Percentiles rank a stretch among this genome's conserved stretches.
These are phyloP conservation scores for Drosophila nebulosa DNA, from an alignment of 1,140 invertebrate species.

Conservation along the genomic window DNA sequence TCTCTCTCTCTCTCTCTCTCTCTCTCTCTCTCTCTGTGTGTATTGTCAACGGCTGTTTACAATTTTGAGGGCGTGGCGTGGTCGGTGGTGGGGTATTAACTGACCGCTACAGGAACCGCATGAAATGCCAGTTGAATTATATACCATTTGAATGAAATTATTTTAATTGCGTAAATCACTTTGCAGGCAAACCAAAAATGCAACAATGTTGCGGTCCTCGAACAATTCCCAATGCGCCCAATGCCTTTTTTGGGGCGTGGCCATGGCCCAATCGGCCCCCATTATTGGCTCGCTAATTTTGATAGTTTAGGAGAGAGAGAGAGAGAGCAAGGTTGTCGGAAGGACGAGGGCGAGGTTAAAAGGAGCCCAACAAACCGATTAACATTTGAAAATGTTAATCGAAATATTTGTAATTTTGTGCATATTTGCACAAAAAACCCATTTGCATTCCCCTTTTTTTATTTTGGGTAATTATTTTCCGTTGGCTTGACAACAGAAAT, in stretches of 20 bases:
- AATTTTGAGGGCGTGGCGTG: conserved; percentile 32
- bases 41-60: neutral
- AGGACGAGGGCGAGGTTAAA: neutral
- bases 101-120: conserved; percentile 50
- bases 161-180: conserved; percentile 79
- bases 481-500: conserved; percentile 58
- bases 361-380: conserved; percentile 32
- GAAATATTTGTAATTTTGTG: conserved; percentile 63
- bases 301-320: no score
- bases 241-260: no score
- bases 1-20: no score
- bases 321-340: no score
- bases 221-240: no score
- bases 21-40: no score
- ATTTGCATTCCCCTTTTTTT: conserved; percentile 61
- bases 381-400: conserved; percentile 54
- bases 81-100: conserved; percentile 40
- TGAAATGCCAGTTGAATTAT: conserved; percentile 75
- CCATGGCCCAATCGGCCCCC: no score
- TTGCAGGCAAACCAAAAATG: conserved; percentile 68
- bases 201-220: conserved; percentile 61
- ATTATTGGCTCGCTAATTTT: no score
- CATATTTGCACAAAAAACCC: conserved; percentile 19
- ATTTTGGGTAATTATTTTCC: conserved; percentile 66
- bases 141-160: conserved; percentile 77